Conservation (phyloP, 2,113 vertebrate genomes). For the Chloebia gouldiae region DNA sequence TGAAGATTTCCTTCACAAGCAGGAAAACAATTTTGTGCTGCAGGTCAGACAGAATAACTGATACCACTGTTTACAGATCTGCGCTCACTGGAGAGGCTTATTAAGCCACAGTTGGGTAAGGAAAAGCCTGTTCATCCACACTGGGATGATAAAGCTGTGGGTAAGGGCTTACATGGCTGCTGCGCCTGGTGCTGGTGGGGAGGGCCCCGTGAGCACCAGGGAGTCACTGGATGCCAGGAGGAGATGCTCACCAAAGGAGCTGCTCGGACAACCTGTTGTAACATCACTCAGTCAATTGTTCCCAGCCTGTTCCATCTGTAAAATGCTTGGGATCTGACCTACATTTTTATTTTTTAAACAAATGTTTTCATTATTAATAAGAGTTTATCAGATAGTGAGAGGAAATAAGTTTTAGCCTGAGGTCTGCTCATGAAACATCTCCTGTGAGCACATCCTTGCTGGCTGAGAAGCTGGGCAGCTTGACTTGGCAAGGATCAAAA, state of each 20-base stretch:
- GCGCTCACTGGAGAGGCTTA: not conserved
- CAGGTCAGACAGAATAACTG: slow-evolving; percentile 42
- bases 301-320: not conserved
- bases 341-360: not conserved
- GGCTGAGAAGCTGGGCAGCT: not conserved
- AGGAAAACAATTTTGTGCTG: not conserved
- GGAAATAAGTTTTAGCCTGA: not conserved
- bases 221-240: not conserved
- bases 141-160: not conserved
- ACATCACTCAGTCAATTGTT: not conserved
- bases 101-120: not conserved
- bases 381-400: not conserved
- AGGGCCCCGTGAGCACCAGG: not conserved
- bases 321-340: not conserved
- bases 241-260: not conserved
- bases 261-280: not conserved
- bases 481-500: slow-evolving; percentile 1
- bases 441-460: not conserved
- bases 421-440: not conserved
- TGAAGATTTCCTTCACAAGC: slow-evolving; percentile 31
- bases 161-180: fast-evolving
- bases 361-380: slow-evolving; percentile 2
- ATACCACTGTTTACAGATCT: not conserved
- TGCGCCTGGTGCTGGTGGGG: fast-evolving
- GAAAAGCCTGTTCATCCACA: not conserved